These are phyloP conservation scores for Phrynocephalus versicolor DNA, from an alignment of 2,113 vertebrate species.

Conservation along the genomic window DNA sequence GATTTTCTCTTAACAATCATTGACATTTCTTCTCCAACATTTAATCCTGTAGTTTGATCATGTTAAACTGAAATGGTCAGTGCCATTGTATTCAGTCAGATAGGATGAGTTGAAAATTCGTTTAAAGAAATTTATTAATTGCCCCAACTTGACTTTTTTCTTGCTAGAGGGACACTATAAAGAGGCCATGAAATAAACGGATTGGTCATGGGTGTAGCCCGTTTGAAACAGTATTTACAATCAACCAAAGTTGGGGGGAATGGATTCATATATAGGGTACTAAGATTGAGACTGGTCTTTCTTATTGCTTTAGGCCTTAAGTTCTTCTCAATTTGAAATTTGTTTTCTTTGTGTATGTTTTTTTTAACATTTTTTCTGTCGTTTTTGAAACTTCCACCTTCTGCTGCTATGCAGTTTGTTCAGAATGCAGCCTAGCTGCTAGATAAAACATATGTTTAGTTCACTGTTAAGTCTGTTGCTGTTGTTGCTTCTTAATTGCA, in stretches of 20 bases:
- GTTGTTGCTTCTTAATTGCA: slow-evolving; percentile 10
- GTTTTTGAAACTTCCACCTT: slow-evolving; percentile 55
- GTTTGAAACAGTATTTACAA: slow-evolving; percentile 56
- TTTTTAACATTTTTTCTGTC: slow-evolving; percentile 39
- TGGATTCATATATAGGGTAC: slow-evolving; percentile 52
- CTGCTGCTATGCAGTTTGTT: slow-evolving; percentile 65
- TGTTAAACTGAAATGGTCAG: slow-evolving; percentile 54
- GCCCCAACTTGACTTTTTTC: slow-evolving; percentile 25
- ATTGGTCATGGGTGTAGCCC: slow-evolving; percentile 59
- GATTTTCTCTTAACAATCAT: slow-evolving; percentile 54
- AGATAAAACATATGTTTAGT: slow-evolving; percentile 61
- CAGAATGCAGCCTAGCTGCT: slow-evolving; percentile 69
- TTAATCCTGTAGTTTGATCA: slow-evolving; percentile 68
- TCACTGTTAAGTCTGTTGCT: slow-evolving; percentile 51
- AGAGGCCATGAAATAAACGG: slow-evolving; percentile 52
- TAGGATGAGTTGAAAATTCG: slow-evolving; percentile 28
- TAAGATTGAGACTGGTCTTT: slow-evolving; percentile 29
- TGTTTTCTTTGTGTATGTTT: neutral
- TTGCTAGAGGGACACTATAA: slow-evolving; percentile 36
- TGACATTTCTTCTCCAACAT: slow-evolving; percentile 67
- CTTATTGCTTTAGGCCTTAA: slow-evolving; percentile 47
- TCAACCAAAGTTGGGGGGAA: slow-evolving; percentile 46
- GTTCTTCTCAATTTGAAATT: slow-evolving; percentile 21
- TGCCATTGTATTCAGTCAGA: slow-evolving; percentile 44
- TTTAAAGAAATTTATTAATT: slow-evolving; percentile 35